phyloP scores from a whole-genome alignment of 2,797 vertebrate species.

The Linurgus olivaceus region DNA sequence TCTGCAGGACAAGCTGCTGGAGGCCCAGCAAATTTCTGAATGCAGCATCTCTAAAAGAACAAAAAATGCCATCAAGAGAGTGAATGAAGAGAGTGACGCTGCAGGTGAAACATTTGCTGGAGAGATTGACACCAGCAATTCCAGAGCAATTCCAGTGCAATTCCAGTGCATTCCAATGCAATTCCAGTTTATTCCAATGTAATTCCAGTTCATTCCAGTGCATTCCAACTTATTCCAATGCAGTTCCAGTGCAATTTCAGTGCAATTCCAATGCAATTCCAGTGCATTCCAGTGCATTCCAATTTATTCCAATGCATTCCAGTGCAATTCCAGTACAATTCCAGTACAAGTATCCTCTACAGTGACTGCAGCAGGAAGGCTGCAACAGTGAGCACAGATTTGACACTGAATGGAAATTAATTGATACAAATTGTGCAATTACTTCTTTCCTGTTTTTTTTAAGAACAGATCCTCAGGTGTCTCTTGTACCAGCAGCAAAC shows the following conservation, averaged over 20 bases:
- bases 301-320: neutral
- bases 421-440: neutral
- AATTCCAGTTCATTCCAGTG: neutral
- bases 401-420: neutral
- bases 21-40: neutral
- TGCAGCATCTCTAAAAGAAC: neutral
- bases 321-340: neutral
- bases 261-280: neutral
- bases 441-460: neutral
- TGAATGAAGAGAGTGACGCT: neutral
- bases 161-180: neutral
- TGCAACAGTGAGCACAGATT: neutral
- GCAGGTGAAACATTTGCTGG: neutral
- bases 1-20: neutral
- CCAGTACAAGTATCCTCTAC: neutral
- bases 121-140: neutral
- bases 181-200: neutral
- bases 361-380: neutral
- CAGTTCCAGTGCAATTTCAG: neutral
- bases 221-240: neutral
- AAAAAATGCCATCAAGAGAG: neutral
- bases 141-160: neutral
- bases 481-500: neutral
- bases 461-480: neutral
- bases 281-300: neutral